phyloP scores from a whole-genome alignment of 1,140 invertebrate genomes.

The Trachelipus rathkii region DNA sequence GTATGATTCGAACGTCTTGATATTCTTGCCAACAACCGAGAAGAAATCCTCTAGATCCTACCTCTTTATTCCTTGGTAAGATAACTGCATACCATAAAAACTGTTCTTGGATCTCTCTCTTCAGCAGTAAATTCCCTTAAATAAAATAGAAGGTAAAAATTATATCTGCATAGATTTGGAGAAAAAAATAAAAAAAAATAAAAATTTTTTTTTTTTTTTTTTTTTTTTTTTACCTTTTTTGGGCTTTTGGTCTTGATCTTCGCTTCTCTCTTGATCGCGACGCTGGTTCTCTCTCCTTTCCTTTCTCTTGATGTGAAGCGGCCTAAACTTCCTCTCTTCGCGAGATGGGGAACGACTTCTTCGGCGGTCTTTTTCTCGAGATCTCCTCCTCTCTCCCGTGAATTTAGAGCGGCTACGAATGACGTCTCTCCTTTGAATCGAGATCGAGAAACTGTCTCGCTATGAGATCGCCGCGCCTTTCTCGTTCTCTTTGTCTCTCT shows the following conservation, averaged over 20 bases:
- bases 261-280: constrained; percentile 31
- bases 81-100: constrained; percentile 97
- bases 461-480: constrained; percentile 22
- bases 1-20: constrained; percentile 95
- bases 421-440: constrained; percentile 19
- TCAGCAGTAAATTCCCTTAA: constrained; percentile 81
- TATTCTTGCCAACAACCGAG: constrained; percentile 93
- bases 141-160: too few relatives aligned
- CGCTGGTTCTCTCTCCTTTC: constrained; percentile 27
- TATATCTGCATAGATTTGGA: background rate
- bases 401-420: background rate
- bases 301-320: constrained; percentile 24
- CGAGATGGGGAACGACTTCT: constrained; percentile 26
- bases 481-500: constrained; percentile 19
- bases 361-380: constrained; percentile 26
- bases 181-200: background rate
- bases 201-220: too few relatives aligned
- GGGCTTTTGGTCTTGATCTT: background rate
- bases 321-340: background rate
- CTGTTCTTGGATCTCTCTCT: constrained; percentile 94
- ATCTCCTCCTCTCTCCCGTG: constrained; percentile 21
- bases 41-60: constrained; percentile 99
- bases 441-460: constrained; percentile 44
- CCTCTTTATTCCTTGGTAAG: constrained; percentile 88
- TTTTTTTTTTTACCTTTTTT: background rate